phyloP scores from a whole-genome alignment of 2,113 vertebrate genomes.

The Ursus arctos region DNA sequence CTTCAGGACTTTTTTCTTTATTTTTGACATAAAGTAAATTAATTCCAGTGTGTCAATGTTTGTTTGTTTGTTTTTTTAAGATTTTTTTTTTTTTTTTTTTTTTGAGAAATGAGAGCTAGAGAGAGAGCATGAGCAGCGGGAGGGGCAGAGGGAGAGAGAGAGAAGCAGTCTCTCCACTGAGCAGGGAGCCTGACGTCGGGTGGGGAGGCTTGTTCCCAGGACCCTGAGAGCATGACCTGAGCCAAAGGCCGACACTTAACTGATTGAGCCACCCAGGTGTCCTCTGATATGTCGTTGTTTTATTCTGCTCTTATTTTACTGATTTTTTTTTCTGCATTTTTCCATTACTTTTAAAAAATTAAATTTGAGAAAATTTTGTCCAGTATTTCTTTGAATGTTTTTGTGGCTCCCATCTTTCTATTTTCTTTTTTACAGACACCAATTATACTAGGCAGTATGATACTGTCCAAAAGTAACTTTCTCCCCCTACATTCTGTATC shows the following conservation, averaged over 20 bases:
- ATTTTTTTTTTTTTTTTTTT: not conserved
- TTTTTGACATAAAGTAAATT: not conserved
- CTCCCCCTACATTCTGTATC: not conserved
- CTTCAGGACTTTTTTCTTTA: not conserved
- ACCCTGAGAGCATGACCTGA: not conserved
- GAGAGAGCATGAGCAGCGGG: not conserved
- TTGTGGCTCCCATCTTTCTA: not conserved
- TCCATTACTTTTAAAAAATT: not conserved
- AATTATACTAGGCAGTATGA: not conserved
- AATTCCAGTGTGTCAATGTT: not conserved
- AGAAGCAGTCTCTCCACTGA: not conserved
- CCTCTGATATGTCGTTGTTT: not conserved
- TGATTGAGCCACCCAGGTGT: not conserved
- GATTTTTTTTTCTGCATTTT: not conserved
- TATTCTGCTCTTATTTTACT: not conserved
- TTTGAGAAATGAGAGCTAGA: not conserved
- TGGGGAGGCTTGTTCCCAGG: not conserved
- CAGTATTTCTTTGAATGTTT: not conserved
- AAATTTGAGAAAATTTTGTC: not conserved
- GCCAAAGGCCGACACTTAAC: not conserved
- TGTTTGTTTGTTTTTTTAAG: not conserved
- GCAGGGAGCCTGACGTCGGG: too few relatives aligned
- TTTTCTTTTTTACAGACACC: not conserved
- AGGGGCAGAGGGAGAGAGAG: not conserved
- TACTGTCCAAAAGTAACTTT: not conserved